Percentiles rank a stretch among this genome's conserved stretches.
phyloP scores from a whole-genome alignment of 2,797 vertebrate genomes.

The Otolemur crassicaudatus region DNA sequence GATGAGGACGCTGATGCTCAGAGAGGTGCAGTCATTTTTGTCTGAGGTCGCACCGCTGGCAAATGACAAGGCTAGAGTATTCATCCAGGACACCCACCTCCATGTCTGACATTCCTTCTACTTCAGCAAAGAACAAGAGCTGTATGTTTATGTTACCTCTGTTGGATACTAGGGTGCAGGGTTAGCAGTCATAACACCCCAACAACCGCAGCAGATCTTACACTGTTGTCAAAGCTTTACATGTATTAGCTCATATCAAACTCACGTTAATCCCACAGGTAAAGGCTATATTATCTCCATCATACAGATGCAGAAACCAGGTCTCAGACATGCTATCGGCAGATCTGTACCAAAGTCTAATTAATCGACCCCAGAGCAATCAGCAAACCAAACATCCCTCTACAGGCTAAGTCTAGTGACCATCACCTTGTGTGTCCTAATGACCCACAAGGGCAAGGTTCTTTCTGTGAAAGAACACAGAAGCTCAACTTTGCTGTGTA shows the following conservation, averaged over 20 bases:
- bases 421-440: not conserved
- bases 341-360: not conserved
- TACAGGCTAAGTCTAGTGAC: not conserved
- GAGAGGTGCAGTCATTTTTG: not conserved
- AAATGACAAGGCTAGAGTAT: not conserved
- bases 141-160: not conserved
- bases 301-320: not conserved
- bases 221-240: no score
- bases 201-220: rapidly evolving
- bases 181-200: rapidly evolving
- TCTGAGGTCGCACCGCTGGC: not conserved
- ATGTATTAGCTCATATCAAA: not conserved
- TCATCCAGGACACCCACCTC: not conserved
- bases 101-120: not conserved
- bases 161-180: rapidly evolving
- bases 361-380: not conserved
- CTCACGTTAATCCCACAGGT: not conserved
- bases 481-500: not conserved
- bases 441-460: not conserved
- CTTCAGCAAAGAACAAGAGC: rapidly evolving
- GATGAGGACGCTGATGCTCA: not conserved
- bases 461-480: not conserved
- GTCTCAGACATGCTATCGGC: not conserved
- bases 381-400: not conserved
- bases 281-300: not conserved